Evolutionary conservation across 2,113 vertebrate species (phyloP).

Genomic region (Oophaga pumilio): DNA sequence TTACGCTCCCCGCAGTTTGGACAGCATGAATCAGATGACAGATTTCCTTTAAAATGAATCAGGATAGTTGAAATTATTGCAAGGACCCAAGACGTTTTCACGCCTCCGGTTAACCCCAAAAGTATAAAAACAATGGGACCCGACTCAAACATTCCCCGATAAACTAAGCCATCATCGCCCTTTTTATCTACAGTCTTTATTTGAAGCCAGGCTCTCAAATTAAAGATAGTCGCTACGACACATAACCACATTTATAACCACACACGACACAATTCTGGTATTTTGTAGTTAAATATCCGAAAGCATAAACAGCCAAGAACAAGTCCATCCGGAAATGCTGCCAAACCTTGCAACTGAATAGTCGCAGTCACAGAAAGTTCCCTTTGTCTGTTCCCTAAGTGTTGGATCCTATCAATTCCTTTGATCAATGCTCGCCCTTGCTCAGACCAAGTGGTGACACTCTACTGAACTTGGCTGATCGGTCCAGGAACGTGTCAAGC

Average conservation of each 20-base stretch:
- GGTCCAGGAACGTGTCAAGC: slow-evolving; percentile 31
- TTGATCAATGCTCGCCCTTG: slow-evolving; percentile 2
- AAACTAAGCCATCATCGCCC: background rate
- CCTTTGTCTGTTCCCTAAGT: background rate
- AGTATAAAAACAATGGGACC: background rate
- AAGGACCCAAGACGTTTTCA: too few relatives aligned
- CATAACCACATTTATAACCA: background rate
- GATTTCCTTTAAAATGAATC: too few relatives aligned
- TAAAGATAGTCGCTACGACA: background rate
- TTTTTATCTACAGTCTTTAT: background rate
- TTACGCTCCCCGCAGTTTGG: too few relatives aligned
- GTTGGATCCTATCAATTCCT: background rate
- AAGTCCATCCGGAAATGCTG: background rate
- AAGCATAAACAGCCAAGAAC: background rate
- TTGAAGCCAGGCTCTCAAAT: background rate
- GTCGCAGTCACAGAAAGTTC: background rate
- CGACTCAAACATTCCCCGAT: too few relatives aligned
- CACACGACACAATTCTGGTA: background rate
- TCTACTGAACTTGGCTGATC: slow-evolving; percentile 2
- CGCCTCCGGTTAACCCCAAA: background rate
- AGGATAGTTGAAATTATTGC: too few relatives aligned
- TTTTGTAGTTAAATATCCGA: background rate
- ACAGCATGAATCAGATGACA: too few relatives aligned
- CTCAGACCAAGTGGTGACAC: slow-evolving; percentile 17
- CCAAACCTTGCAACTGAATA: background rate